phyloP scores from a whole-genome alignment of 1,140 invertebrate genomes.

The Anoplolepis gracilipes region DNA sequence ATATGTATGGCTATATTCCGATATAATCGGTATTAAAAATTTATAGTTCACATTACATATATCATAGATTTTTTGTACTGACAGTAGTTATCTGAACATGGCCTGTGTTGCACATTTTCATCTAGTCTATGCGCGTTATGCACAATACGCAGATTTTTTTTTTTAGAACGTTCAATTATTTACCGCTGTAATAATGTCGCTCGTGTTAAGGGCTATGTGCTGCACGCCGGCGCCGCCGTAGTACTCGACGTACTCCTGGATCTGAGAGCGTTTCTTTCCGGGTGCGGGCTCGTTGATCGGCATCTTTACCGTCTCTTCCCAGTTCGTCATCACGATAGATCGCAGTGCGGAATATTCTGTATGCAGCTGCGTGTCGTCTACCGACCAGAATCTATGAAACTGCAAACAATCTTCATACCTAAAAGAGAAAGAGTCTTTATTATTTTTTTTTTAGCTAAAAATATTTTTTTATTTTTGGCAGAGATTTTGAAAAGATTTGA shows the following conservation, averaged over 20 bases:
- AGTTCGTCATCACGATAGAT: conserved; percentile 99
- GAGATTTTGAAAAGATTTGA: neutral
- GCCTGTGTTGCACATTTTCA: neutral
- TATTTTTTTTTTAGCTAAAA: neutral
- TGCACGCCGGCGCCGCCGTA: conserved; percentile 99
- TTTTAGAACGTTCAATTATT: conserved; percentile 77
- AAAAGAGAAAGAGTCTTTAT: conserved; percentile 33
- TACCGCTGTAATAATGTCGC: conserved; percentile 96
- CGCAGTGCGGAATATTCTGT: conserved; percentile 98
- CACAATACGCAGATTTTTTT: neutral
- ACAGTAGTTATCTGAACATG: too few relatives aligned
- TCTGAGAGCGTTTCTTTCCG: conserved; percentile 99
- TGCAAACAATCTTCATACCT: conserved; percentile 96
- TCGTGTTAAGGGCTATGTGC: conserved; percentile 98
- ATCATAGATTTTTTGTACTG: too few relatives aligned
- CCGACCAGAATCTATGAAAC: conserved; percentile 99
- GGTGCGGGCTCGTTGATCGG: conserved; percentile 99
- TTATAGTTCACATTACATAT: too few relatives aligned
- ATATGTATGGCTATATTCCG: too few relatives aligned
- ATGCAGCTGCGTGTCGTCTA: conserved; percentile 98
- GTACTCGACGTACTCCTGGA: conserved; percentile 99
- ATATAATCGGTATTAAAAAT: too few relatives aligned
- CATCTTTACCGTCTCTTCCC: conserved; percentile 99
- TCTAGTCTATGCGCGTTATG: conserved; percentile 7
- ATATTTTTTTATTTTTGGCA: neutral